Evolutionary conservation across 1,140 invertebrate species (phyloP).

Genomic region (Drosophila repletoides): DNA sequence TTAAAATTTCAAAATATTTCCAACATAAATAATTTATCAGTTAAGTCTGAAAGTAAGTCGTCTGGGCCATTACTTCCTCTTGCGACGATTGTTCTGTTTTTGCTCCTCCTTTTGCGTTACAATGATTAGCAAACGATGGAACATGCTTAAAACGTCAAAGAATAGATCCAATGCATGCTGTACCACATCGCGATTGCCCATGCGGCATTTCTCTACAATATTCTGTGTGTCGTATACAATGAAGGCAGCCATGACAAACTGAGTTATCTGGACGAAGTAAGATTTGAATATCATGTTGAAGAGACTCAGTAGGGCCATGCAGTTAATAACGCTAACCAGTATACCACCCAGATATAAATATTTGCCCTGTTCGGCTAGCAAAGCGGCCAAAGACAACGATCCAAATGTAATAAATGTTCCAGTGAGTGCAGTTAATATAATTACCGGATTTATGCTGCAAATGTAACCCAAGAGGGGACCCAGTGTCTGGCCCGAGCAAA

Average conservation of each 20-base stretch:
- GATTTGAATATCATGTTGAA: constrained; percentile 95
- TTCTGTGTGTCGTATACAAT: constrained; percentile 97
- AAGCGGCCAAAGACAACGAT: constrained; percentile 93
- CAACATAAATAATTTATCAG: constrained; percentile 15
- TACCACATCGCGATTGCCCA: constrained; percentile 96
- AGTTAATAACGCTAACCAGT: constrained; percentile 91
- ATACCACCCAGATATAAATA: constrained; percentile 93
- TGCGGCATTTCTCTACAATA: constrained; percentile 95
- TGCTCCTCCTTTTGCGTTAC: constrained; percentile 89
- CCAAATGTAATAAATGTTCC: constrained; percentile 94
- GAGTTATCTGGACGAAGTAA: constrained; percentile 89
- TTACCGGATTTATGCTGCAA: constrained; percentile 90
- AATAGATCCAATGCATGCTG: constrained; percentile 95
- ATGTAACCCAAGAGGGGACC: constrained; percentile 91
- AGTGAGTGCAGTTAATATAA: constrained; percentile 94
- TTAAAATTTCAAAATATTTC: constrained; percentile 25
- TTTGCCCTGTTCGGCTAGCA: constrained; percentile 91
- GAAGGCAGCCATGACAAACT: constrained; percentile 96
- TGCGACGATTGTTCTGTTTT: constrained; percentile 72
- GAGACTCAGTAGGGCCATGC: constrained; percentile 90
- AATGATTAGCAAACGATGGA: constrained; percentile 94
- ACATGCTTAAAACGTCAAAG: constrained; percentile 95
- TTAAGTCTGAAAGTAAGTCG: neutral
- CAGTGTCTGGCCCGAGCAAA: constrained; percentile 90
- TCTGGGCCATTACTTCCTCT: constrained; percentile 49